phyloP scores from a whole-genome alignment of 2,113 vertebrate genomes.

The Tautogolabrus adspersus region DNA sequence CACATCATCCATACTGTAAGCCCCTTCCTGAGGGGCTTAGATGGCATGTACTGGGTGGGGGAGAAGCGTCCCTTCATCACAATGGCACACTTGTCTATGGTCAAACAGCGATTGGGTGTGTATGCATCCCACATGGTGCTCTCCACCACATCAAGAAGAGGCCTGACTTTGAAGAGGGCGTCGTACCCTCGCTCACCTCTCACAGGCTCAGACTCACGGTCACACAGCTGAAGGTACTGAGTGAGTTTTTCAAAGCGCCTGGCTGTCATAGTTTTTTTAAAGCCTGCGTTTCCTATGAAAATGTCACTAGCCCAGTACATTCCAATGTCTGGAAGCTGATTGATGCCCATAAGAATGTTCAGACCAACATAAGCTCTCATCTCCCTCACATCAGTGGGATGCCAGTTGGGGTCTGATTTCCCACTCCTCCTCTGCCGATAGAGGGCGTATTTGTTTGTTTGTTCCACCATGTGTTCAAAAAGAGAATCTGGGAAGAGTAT shows the following conservation, averaged over 20 bases:
- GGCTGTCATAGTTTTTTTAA: constrained; percentile 87
- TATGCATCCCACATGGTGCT: constrained; percentile 87
- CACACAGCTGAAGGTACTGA: constrained; percentile 86
- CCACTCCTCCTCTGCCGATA: constrained; percentile 86
- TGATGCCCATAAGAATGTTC: constrained; percentile 88
- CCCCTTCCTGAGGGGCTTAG: constrained; percentile 84
- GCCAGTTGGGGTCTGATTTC: constrained; percentile 86
- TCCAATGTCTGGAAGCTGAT: constrained; percentile 85
- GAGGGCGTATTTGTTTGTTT: constrained; percentile 90
- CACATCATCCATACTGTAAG: constrained; percentile 88
- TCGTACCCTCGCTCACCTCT: constrained; percentile 85
- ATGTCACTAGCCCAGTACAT: constrained; percentile 89
- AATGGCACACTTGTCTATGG: constrained; percentile 83
- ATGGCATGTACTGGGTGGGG: constrained; percentile 85
- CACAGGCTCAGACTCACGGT: constrained; percentile 80
- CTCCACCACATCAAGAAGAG: constrained; percentile 84
- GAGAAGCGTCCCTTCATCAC: constrained; percentile 82
- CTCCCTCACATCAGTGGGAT: constrained; percentile 85
- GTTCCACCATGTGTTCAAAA: constrained; percentile 90
- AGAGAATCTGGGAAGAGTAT: constrained; percentile 88
- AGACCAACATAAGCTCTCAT: constrained; percentile 86
- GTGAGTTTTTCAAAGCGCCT: constrained; percentile 86
- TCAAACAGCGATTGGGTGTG: constrained; percentile 84
- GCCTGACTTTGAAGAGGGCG: constrained; percentile 85
- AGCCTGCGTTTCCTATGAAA: constrained; percentile 87